Evolutionary conservation across 1,140 invertebrate genomes (phyloP).

Genomic region (Leptinotarsa lineolata): DNA sequence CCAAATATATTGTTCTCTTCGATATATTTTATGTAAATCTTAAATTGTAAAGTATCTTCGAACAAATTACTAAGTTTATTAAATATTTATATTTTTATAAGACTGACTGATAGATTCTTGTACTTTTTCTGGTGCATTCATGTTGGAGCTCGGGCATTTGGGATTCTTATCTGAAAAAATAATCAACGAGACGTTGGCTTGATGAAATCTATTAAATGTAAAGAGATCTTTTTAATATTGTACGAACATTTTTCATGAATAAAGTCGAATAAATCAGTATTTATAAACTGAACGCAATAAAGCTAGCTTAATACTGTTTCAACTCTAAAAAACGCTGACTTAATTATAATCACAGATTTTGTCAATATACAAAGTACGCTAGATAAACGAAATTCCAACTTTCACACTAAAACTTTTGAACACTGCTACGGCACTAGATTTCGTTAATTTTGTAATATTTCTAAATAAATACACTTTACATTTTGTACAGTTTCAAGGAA

Average conservation of each 20-base stretch:
- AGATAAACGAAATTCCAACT: neutral
- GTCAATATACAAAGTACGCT: neutral
- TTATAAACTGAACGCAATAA: neutral
- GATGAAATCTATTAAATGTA: conserved; percentile 9
- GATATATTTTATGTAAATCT: no score
- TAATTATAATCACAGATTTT: conserved; percentile 27
- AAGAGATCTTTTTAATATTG: conserved; percentile 24
- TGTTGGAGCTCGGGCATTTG: no score
- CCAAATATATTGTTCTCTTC: no score
- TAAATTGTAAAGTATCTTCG: no score
- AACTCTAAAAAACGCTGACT: conserved; percentile 19
- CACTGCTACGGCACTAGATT: neutral
- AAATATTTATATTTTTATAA: no score
- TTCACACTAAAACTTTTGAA: neutral
- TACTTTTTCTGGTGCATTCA: no score
- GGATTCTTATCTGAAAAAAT: no score
- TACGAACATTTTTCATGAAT: conserved; percentile 10
- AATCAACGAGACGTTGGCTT: no score
- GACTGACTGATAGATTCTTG: no score
- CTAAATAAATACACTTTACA: conserved; percentile 9
- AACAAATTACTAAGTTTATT: no score
- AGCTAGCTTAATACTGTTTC: conserved; percentile 21
- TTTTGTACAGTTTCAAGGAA: neutral
- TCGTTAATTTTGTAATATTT: neutral
- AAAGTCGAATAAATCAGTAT: conserved; percentile 12